Percentiles rank a stretch among this genome's conserved stretches.
Conservation (phyloP, 2,113 vertebrate species). For the Oceanites oceanicus region DNA sequence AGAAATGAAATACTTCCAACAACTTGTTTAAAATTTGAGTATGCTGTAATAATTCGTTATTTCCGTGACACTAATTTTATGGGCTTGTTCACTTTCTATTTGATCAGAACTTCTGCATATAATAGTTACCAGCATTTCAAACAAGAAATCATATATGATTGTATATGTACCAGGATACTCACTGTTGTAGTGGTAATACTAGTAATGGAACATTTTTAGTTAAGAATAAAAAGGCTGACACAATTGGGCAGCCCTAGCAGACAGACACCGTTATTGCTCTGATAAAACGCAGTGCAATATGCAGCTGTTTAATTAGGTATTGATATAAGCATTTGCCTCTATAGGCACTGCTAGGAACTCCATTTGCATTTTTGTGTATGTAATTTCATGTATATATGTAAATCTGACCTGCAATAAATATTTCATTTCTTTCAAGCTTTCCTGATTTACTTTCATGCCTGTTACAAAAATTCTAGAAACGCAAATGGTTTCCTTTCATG, state of each 20-base stretch:
- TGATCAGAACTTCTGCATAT: neutral
- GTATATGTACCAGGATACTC: neutral
- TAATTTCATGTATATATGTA: neutral
- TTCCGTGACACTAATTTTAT: conserved; percentile 22
- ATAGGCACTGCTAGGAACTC: neutral
- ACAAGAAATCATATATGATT: neutral
- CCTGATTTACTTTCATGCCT: neutral
- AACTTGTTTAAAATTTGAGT: conserved; percentile 5
- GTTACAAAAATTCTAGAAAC: conserved; percentile 7
- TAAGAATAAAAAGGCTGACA: neutral
- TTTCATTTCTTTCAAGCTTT: neutral
- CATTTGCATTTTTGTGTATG: neutral
- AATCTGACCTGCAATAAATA: conserved; percentile 7
- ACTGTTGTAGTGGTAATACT: neutral
- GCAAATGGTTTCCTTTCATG: neutral
- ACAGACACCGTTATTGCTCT: neutral
- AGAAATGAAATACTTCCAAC: conserved; percentile 18
- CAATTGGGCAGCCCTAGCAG: neutral
- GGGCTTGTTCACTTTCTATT: neutral
- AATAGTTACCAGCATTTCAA: neutral
- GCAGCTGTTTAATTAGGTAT: neutral
- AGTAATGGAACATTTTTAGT: neutral
- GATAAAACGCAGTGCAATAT: neutral
- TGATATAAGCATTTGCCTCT: neutral
- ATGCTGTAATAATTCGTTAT: neutral